Base-by-base conservation (phyloP, 2,797 vertebrate genomes). In the Sebastes reedi region DNA sequence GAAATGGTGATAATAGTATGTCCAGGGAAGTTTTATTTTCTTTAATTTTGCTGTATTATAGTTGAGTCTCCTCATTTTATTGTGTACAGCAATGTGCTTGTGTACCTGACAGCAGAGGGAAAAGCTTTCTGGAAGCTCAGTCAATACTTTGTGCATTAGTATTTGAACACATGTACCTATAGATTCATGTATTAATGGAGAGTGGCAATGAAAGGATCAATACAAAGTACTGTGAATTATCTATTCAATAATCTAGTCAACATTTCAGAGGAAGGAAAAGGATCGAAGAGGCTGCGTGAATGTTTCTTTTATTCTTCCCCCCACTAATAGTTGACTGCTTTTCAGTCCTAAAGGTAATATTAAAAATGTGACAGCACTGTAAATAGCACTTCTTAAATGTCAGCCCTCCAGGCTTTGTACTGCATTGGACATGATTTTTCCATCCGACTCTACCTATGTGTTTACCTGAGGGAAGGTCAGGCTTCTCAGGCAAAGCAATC, bases 391-490 rank as follows among this genome's bases (percentile, higher is more conserved):
- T 88, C 72, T 84, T 82, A 85, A 90, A 90, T 89, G 88, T 90
- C 87, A 92, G 32, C 74, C 77, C 79, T 76, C 13, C 50, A 80
- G 77, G 64, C 82, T 76, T 87, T 65, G 24, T 52, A 29, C 50
- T 73, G 78, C 70, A 62, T 27, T 83, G 72, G 80, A 77, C 52
- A 62, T 68, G 13, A 71, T 75, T 89, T 89, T 88, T 25, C 50
- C 52, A 62, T 71, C 34, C 24, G 36, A 2, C 50, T 72, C 46
- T 76, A 39, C 14, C 30, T 25, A 8, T 70, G 27, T 72, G 70
- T 68, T 90, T 90, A 95, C 94, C 94, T 91, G 88, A 75, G 80
- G 85, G 76, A 67, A 86, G 72, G 80, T 79, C 79, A 14, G 70
- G 30, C 24, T 50, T 80, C 69, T 82, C 54, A 55, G 74, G 79